A percentile compares a stretch with the other conserved stretches of the same genome.
Conservation (phyloP, 1,140 invertebrate genomes). For the Papilio glaucus region DNA sequence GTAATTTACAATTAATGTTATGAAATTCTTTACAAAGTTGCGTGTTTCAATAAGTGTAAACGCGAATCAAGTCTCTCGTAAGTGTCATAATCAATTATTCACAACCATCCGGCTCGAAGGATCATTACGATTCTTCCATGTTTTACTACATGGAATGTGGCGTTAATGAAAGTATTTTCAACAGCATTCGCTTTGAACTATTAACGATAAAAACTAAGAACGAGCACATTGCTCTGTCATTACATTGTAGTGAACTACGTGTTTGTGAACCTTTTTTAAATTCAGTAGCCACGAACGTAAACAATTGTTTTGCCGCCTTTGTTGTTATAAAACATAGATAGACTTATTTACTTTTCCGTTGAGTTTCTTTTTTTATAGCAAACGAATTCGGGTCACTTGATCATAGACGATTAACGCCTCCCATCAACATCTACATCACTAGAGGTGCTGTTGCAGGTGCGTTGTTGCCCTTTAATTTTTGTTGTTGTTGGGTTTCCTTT, state of each 20-base stretch:
- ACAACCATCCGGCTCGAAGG: conserved; percentile 10
- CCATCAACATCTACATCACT: too few relatives aligned
- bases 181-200: conserved; percentile 25
- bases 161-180: conserved; percentile 38
- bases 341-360: background rate
- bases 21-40: background rate
- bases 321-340: background rate
- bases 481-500: background rate
- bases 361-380: background rate
- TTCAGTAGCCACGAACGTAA: background rate
- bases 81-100: conserved; percentile 33
- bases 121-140: conserved; percentile 23
- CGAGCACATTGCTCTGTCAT: conserved; percentile 24
- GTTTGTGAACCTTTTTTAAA: background rate
- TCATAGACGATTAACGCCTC: too few relatives aligned
- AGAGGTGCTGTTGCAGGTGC: too few relatives aligned
- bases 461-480: too few relatives aligned
- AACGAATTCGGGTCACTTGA: too few relatives aligned
- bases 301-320: conserved; percentile 1
- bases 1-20: conserved; percentile 1
- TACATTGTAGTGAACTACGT: conserved; percentile 30
- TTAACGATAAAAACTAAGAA: conserved; percentile 27
- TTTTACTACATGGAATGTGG: conserved; percentile 29
- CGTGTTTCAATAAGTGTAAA: conserved; percentile 24
- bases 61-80: conserved; percentile 23